Base-by-base conservation (phyloP, 2,888 invertebrate species). In the Hermodice carunculata region DNA sequence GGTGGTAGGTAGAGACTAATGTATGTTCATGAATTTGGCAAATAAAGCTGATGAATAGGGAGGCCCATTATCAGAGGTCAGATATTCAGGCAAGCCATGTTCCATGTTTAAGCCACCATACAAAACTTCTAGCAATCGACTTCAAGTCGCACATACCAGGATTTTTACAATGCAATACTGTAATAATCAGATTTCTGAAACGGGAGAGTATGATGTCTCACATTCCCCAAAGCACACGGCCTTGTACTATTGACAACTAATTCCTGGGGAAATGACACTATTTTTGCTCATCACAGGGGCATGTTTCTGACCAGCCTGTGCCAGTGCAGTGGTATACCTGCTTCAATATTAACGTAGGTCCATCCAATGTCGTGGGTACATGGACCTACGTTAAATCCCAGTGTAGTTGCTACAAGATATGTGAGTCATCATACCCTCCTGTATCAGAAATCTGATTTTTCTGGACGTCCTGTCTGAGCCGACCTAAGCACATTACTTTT, bases 21-120 rank as follows among this genome's bases (percentile, higher is more conserved):
- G n/a, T 52, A n/a, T 61, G 44, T 42, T 28, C 31, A 61, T 6
- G 53, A 52, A 61, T 2, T 31, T 19, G 2, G 22, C 6, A n/a
- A 61, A 61, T 22, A 28, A 26, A 8, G 17, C 53, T 5, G 53
- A 40, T 19, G 40, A 31, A 61, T n/a, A 61, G 37, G 40, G 54
- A 3, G 53, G 61, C 28, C 61, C 61, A 53, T 61, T 61, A 29
- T 61, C 61, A 19, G 53, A 53, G 6, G 54, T 53, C 3, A 61
- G 11, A 24, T 19, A 37, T 22, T 61, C 22, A 2, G 43, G 52
- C 29, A 61, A 40, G 17, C 61, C 61, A 42, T 37, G 28, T 24
- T n/a, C n/a, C n/a, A n/a, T 32, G 11, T 8, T 31, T 37, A 5
- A 37, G 53, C n/a, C 26, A 53, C 53, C 53, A 53, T 4, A 53